Evolutionary conservation across 2,888 invertebrate species (phyloP).

Genomic region (Drosophila formosana): DNA sequence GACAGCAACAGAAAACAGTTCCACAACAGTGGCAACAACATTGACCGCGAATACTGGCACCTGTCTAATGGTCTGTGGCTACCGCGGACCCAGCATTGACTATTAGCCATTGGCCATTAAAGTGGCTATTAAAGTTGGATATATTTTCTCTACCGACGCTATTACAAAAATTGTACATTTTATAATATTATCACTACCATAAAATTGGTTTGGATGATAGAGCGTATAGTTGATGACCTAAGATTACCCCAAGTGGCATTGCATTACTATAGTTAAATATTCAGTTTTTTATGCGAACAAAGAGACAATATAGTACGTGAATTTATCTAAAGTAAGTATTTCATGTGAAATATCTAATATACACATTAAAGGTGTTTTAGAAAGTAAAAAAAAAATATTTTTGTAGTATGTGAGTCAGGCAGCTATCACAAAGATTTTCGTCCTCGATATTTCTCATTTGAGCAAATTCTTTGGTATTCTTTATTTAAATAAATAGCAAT

Average conservation of each 20-base stretch:
- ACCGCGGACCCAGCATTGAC: constrained; percentile 10
- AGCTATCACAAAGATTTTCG: no score
- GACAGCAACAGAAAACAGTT: constrained; percentile 10
- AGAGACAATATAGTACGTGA: background rate
- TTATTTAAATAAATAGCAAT: background rate
- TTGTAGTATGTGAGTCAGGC: no score
- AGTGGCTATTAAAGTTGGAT: constrained; percentile 15
- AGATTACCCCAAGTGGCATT: constrained; percentile 13
- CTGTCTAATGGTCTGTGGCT: constrained; percentile 67
- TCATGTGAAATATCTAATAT: no score
- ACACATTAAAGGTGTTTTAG: no score
- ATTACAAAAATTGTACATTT: constrained; percentile 29
- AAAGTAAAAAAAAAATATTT: no score
- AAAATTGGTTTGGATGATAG: constrained; percentile 50
- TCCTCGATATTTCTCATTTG: no score
- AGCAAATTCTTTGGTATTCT: background rate
- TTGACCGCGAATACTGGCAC: constrained; percentile 55
- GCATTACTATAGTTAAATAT: constrained; percentile 13
- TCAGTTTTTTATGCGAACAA: background rate
- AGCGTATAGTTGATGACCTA: constrained; percentile 39
- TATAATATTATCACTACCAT: constrained; percentile 49
- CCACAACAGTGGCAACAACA: constrained; percentile 21
- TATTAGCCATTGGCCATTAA: constrained; percentile 33
- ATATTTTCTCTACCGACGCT: constrained; percentile 10
- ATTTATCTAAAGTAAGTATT: no score